These are phyloP conservation scores for Andricus grossulariae DNA, from an alignment of 1,140 invertebrate species.

Conservation along the genomic window DNA sequence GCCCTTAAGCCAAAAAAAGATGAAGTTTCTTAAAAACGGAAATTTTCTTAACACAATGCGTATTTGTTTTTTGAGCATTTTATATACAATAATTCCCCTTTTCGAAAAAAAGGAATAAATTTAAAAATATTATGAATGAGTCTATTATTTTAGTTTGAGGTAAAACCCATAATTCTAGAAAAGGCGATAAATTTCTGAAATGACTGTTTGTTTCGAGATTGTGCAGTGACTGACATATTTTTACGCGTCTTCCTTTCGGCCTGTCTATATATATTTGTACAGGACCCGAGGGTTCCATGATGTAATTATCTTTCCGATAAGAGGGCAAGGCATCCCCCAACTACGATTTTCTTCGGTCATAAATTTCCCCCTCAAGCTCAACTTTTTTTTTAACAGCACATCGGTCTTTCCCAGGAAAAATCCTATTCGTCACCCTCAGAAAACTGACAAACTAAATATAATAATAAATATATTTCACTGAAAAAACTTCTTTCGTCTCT, in stretches of 20 bases:
- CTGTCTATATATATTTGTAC: constrained; percentile 2
- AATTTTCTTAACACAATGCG: no score
- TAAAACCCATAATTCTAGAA: neutral
- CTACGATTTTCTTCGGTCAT: neutral
- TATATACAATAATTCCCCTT: no score
- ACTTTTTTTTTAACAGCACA: neutral
- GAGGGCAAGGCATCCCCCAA: neutral
- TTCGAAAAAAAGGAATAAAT: no score
- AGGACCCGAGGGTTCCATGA: neutral
- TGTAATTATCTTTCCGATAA: constrained; percentile 9
- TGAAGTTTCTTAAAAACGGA: no score
- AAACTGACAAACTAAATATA: no score
- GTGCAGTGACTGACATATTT: neutral
- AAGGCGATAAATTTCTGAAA: neutral
- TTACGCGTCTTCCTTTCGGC: neutral
- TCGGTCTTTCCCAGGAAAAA: neutral
- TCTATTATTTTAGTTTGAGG: no score
- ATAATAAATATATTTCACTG: no score
- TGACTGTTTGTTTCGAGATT: constrained; percentile 1
- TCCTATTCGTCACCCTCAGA: neutral
- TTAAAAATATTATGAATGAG: no score
- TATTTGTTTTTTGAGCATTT: no score
- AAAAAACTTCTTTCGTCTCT: no score
- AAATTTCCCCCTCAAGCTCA: neutral
- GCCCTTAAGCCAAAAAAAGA: no score